Conservation (phyloP, 2,113 vertebrate species). For the Tupaia chinensis region DNA sequence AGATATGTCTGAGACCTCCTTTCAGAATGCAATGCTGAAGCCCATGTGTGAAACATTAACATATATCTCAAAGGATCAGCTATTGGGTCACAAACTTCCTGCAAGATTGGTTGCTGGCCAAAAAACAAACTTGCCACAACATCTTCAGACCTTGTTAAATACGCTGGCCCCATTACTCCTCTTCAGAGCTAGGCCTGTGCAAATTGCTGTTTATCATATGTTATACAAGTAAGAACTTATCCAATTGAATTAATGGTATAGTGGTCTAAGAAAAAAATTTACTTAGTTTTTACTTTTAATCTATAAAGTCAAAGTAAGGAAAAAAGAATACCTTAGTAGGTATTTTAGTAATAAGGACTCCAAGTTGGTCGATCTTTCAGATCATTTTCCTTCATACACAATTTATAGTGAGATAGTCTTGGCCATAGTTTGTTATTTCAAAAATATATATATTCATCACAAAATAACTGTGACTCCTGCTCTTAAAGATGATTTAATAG, state of each 20-base stretch:
- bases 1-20: conserved; percentile 83
- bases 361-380: background rate
- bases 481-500: background rate
- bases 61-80: conserved; percentile 91
- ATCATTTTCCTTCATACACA: background rate
- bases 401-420: background rate
- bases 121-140: conserved; percentile 93
- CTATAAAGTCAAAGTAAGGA: background rate
- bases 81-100: conserved; percentile 92
- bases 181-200: conserved; percentile 93
- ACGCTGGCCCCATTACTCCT: conserved; percentile 93
- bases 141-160: conserved; percentile 95
- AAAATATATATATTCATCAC: background rate
- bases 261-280: background rate
- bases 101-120: conserved; percentile 92
- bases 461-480: background rate
- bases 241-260: background rate
- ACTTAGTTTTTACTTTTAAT: background rate
- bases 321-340: background rate
- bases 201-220: conserved; percentile 92
- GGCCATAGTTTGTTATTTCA: background rate
- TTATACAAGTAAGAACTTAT: conserved; percentile 93
- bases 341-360: background rate
- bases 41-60: conserved; percentile 93
- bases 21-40: conserved; percentile 88